Evolutionary conservation across 2,797 vertebrate genomes (phyloP).

Genomic region (Onychomys arenicola): DNA sequence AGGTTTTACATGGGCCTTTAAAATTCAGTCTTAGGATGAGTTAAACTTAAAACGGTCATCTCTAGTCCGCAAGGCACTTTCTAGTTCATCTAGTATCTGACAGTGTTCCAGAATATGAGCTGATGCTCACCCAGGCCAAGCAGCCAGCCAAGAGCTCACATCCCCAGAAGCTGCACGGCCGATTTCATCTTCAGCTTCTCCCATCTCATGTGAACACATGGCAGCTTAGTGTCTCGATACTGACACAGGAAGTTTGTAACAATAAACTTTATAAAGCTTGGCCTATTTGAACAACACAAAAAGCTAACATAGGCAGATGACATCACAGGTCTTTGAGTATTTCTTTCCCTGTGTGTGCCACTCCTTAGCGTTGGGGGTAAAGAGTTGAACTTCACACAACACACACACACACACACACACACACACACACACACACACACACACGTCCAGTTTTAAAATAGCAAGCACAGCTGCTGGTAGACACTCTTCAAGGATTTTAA

Average conservation of each 20-base stretch:
- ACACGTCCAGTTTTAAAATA: constrained; percentile 66
- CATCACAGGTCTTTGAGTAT: background rate
- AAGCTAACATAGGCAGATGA: background rate
- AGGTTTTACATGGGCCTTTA: background rate
- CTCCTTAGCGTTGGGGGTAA: background rate
- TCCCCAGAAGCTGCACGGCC: background rate
- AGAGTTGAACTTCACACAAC: background rate
- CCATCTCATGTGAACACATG: background rate
- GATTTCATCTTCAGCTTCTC: background rate
- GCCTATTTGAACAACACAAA: background rate
- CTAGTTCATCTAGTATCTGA: background rate
- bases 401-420: background rate
- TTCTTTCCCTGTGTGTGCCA: background rate
- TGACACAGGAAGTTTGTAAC: constrained; percentile 6
- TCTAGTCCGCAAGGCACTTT: background rate
- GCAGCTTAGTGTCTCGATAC: constrained; percentile 25
- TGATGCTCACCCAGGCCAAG: background rate
- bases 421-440: background rate
- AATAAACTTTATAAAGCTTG: background rate
- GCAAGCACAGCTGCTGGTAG: constrained; percentile 55
- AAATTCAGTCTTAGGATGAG: constrained; percentile 47
- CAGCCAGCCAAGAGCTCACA: background rate
- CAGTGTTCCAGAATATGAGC: background rate
- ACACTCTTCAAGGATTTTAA: constrained; percentile 62
- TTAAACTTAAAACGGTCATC: background rate